Evolutionary conservation across 2,888 invertebrate species (phyloP).

Genomic region (Pristionchus maxplancki): DNA sequence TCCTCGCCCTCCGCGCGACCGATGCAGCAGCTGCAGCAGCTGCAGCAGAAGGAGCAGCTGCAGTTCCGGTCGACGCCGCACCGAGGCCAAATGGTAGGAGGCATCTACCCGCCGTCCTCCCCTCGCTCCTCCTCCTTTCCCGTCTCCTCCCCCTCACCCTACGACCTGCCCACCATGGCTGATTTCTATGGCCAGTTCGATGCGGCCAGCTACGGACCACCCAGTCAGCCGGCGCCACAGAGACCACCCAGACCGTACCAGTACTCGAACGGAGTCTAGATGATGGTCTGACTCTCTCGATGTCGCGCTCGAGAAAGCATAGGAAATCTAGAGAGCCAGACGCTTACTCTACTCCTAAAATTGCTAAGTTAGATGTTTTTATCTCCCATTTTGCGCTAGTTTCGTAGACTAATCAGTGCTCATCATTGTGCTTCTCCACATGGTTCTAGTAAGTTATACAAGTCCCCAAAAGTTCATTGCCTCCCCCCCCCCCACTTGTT

Average conservation of each 20-base stretch:
- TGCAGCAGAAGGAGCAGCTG: not conserved
- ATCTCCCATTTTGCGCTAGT: not conserved
- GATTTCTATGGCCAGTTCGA: slow-evolving; percentile 20
- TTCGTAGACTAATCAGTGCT: slow-evolving; percentile 31
- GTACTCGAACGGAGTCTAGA: not conserved
- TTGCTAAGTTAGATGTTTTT: not conserved
- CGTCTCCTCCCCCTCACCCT: not conserved
- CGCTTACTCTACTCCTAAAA: too few species aligned
- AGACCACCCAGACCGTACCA: not conserved
- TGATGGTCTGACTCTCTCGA: not conserved
- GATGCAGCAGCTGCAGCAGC: not conserved
- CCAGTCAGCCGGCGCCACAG: not conserved
- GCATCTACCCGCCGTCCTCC: not conserved
- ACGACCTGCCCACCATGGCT: slow-evolving; percentile 8
- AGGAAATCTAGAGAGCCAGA: too few species aligned
- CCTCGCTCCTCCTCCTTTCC: not conserved
- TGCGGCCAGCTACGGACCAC: not conserved
- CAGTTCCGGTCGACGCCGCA: slow-evolving; percentile 3
- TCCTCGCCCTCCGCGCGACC: not conserved
- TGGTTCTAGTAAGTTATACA: not conserved
- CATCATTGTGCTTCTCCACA: not conserved
- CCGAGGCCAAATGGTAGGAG: not conserved
- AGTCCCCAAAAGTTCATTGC: not conserved
- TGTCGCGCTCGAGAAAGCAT: too few species aligned
- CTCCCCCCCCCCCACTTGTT: too few species aligned